phyloP scores from a whole-genome alignment of 2,797 vertebrate species.

The Acipenser ruthenus region DNA sequence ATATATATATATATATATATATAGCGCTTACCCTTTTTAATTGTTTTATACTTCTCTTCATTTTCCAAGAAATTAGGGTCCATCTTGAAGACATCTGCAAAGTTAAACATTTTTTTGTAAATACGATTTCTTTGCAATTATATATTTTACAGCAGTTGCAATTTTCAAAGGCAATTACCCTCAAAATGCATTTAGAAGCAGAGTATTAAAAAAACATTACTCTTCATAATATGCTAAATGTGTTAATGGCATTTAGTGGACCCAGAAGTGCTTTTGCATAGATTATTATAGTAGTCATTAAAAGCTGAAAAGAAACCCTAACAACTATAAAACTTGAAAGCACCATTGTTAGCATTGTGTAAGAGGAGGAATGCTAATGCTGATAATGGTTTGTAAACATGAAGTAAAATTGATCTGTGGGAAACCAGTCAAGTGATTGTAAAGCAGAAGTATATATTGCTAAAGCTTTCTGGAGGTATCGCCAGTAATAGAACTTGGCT shows the following conservation, averaged over 20 bases:
- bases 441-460: too few species aligned
- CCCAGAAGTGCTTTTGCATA: constrained; percentile 6
- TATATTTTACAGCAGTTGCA: constrained; percentile 25
- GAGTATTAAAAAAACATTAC: constrained; percentile 20
- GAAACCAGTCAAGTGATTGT: too few species aligned
- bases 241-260: neutral
- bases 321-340: too few species aligned
- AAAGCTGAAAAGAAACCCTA: too few species aligned
- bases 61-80: constrained; percentile 91
- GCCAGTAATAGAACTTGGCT: too few species aligned
- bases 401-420: too few species aligned
- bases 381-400: too few species aligned
- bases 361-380: too few species aligned
- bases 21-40: constrained; percentile 78
- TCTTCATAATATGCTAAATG: constrained; percentile 29
- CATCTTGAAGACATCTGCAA: constrained; percentile 92
- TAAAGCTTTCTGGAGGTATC: too few species aligned
- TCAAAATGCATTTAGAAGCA: constrained; percentile 21
- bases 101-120: constrained; percentile 29
- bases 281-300: neutral
- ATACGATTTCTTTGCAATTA: constrained; percentile 24
- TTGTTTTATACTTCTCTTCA: constrained; percentile 89
- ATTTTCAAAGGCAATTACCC: constrained; percentile 30
- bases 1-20: neutral
- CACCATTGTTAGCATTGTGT: too few species aligned